phyloP scores from a whole-genome alignment of 2,113 vertebrate genomes.

The Oreochromis niloticus region DNA sequence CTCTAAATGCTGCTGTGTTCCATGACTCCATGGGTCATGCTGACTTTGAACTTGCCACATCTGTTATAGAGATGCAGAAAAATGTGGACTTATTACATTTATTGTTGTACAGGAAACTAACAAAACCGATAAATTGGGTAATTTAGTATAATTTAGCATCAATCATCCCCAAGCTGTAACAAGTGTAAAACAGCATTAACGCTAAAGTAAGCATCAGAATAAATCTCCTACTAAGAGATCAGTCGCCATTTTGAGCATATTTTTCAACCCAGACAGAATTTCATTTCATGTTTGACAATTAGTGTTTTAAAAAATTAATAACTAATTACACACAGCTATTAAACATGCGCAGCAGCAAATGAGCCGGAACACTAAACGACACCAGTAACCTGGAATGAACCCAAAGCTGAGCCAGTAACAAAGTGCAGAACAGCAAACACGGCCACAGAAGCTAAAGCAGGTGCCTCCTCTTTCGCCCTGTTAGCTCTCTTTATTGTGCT shows the following conservation, averaged over 20 bases:
- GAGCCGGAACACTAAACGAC: not conserved
- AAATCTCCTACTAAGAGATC: not conserved
- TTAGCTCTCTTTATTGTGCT: not conserved
- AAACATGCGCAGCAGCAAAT: not conserved
- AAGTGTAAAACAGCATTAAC: not conserved
- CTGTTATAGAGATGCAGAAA: not conserved
- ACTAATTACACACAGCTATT: not conserved
- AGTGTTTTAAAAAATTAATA: not conserved
- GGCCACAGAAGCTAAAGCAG: not conserved
- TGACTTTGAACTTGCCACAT: not conserved
- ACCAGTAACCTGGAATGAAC: not conserved
- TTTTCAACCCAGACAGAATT: not conserved
- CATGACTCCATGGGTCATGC: not conserved
- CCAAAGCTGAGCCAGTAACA: not conserved
- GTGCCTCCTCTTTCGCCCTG: not conserved
- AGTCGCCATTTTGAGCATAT: not conserved
- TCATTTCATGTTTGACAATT: not conserved
- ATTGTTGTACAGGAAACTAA: not conserved
- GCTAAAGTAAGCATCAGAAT: not conserved
- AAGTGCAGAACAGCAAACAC: not conserved
- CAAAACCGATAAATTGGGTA: not conserved
- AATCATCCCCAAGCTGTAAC: not conserved
- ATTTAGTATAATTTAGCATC: not conserved
- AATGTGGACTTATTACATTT: not conserved
- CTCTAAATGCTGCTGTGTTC: not conserved